phyloP scores from a whole-genome alignment of 2,888 invertebrate species.

The Caenorhabditis wallacei region DNA sequence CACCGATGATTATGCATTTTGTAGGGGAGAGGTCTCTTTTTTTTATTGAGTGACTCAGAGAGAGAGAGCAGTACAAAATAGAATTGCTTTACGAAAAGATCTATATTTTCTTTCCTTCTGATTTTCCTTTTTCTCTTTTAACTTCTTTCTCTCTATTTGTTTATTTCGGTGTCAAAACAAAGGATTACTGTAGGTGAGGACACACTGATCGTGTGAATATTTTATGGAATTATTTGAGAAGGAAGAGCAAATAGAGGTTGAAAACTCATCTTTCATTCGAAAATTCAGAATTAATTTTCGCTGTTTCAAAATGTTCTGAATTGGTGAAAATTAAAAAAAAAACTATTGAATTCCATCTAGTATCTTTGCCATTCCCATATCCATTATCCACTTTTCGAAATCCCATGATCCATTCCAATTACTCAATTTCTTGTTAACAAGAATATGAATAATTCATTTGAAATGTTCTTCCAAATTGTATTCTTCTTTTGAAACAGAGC shows the following conservation, averaged over 20 bases:
- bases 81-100: neutral
- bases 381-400: no score
- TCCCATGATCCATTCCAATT: no score
- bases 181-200: constrained; percentile 38
- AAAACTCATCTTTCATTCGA: neutral
- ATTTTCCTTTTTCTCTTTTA: constrained; percentile 13
- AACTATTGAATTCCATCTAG: no score
- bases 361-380: no score
- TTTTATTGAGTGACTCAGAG: neutral
- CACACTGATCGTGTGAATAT: neutral
- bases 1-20: neutral
- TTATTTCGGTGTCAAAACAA: constrained; percentile 47
- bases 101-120: neutral
- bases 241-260: constrained; percentile 20
- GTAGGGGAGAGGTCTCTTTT: neutral
- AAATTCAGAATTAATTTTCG: no score
- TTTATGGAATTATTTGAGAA: constrained; percentile 27
- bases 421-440: constrained; percentile 12
- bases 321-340: no score
- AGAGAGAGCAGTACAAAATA: neutral
- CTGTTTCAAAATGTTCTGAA: no score
- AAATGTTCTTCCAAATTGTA: constrained; percentile 35
- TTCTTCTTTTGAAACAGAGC: constrained; percentile 20
- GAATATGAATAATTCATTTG: constrained; percentile 52
- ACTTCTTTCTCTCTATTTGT: constrained; percentile 1